Evolutionary conservation across 1,140 invertebrate species (phyloP).

Genomic region (Neodiprion pinetum): DNA sequence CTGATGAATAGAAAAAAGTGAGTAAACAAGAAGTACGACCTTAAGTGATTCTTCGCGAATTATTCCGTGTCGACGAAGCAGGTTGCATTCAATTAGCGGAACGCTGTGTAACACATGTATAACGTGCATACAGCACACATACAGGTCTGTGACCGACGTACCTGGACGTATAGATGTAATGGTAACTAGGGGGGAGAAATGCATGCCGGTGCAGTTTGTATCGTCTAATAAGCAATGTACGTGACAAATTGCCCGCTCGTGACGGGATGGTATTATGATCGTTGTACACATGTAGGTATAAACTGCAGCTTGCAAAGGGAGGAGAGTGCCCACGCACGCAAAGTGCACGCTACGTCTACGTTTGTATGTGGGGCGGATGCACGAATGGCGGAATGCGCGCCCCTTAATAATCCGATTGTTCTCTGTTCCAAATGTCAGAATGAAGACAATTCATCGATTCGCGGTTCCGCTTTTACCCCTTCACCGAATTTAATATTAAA

Average conservation of each 20-base stretch:
- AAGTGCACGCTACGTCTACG: neutral
- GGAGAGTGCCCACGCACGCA: conserved; percentile 25
- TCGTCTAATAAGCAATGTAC: conserved; percentile 59
- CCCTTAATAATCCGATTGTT: neutral
- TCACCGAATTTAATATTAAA: neutral
- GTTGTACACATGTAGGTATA: conserved; percentile 18
- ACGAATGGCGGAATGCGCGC: neutral
- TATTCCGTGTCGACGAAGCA: neutral
- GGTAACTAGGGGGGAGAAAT: too few relatives aligned
- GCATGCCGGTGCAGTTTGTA: conserved; percentile 44
- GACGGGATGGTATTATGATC: conserved; percentile 54
- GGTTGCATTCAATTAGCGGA: conserved; percentile 1
- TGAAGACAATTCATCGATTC: conserved; percentile 3
- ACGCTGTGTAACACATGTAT: conserved; percentile 23
- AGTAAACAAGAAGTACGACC: too few relatives aligned
- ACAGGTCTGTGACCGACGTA: conserved; percentile 54
- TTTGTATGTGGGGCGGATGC: neutral
- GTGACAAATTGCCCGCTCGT: conserved; percentile 58
- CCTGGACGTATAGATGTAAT: conserved; percentile 45
- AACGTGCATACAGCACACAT: conserved; percentile 37
- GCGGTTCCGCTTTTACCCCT: neutral
- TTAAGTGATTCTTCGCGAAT: neutral
- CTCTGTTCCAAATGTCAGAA: neutral
- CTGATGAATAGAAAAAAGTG: too few relatives aligned
- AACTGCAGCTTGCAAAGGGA: conserved; percentile 10